phyloP scores from a whole-genome alignment of 1,140 invertebrate genomes.

The Microplitis mediator region DNA sequence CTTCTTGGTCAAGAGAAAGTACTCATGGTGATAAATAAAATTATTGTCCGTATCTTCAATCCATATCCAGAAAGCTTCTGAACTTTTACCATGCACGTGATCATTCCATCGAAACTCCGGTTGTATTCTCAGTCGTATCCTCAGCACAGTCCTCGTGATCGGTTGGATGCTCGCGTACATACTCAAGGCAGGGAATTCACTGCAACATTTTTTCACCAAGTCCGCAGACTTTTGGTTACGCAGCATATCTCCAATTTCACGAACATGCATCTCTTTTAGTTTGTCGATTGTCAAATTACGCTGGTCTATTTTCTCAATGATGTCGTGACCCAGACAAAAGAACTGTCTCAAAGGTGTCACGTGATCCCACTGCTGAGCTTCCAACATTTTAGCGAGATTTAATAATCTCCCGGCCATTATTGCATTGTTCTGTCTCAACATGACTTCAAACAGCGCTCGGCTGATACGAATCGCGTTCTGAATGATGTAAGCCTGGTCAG shows the following conservation, averaged over 20 bases:
- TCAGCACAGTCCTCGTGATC: constrained; percentile 90
- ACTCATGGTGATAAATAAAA: constrained; percentile 95
- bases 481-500: constrained; percentile 91
- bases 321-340: constrained; percentile 75
- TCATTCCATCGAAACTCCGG: constrained; percentile 93
- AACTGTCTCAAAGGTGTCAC: constrained; percentile 89
- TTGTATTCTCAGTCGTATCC: constrained; percentile 82
- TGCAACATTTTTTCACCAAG: constrained; percentile 82
- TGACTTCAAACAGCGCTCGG: constrained; percentile 93
- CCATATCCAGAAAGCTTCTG: constrained; percentile 97
- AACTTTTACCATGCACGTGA: constrained; percentile 82
- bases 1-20: constrained; percentile 87
- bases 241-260: constrained; percentile 83
- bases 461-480: constrained; percentile 92
- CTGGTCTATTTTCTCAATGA: constrained; percentile 83
- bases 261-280: constrained; percentile 83
- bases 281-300: constrained; percentile 75
- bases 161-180: constrained; percentile 89
- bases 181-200: constrained; percentile 83
- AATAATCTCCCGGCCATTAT: constrained; percentile 83
- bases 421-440: constrained; percentile 86
- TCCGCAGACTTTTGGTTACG: constrained; percentile 78
- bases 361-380: constrained; percentile 87
- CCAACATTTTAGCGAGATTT: constrained; percentile 87
- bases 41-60: constrained; percentile 94